Evolutionary conservation across 2,888 invertebrate species (phyloP), one percentile per base, ranked within the genome.

Genomic region (Rhamnusium bicolor): DNA sequence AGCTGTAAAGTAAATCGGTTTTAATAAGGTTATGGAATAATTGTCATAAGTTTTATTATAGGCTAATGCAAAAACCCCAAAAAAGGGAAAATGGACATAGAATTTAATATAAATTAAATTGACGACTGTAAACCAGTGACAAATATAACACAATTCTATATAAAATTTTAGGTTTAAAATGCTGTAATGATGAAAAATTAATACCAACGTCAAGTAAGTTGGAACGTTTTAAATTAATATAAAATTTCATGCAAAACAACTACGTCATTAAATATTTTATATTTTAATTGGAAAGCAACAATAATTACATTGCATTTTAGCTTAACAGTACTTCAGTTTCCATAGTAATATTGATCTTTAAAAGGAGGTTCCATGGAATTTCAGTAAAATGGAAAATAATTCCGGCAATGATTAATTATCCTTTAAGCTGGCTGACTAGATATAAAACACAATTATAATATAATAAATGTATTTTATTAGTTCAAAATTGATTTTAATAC

Each of bases 261-360:
- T 19, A 12, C 18, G 58, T 10, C 4, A 32, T 58, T 58, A 58
- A 58, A 58, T 58, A 58, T 58, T 58, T 27, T 32, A 58, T 58
- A 58, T 58, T 58, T 58, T 58, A 58, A 58, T 58, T 58, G 32
- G 32, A n/a, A 58, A 54, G 58, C 58, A 32, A 32, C 27, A 58
- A n/a, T n/a, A n/a, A 58, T 24, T 54, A 54, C 24, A 27, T 32
- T 58, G 32, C 58, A 58, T 58, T 58, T 58, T 10, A 32, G 32
- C 27, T 32, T 29, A 32, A 24, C 27, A 7, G 58, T 14, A 58
- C 32, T 27, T n/a, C 14, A 29, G 58, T 58, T 58, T 58, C 58
- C 58, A 58, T 58, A 29, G 58, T 14, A 58, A 58, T 58, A 58
- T 58, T 58, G 58, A 58, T 29, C 18, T 58, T 29, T 12, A 24